These are phyloP conservation scores for Stictocephala bisonia DNA, from an alignment of 2,888 invertebrate genomes.

Conservation along the genomic window DNA sequence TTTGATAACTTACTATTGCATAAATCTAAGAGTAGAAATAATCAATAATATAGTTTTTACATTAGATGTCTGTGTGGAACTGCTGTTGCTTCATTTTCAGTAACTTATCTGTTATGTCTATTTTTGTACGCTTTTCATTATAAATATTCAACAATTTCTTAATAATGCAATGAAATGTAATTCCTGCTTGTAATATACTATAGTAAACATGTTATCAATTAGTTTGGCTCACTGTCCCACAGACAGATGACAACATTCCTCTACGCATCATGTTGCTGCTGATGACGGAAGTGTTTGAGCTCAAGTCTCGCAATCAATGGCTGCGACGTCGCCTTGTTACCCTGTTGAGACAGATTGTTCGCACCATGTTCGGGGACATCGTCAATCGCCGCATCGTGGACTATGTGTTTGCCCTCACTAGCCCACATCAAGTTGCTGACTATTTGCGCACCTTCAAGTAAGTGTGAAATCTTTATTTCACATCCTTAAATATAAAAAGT, in stretches of 20 bases:
- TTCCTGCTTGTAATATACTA: too few species aligned
- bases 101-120: too few species aligned
- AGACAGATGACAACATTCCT: conserved; percentile 82
- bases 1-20: too few species aligned
- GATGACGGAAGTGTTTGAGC: conserved; percentile 88
- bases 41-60: too few species aligned
- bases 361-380: conserved; percentile 84
- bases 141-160: conserved; percentile 1
- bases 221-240: conserved; percentile 60
- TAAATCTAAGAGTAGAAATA: too few species aligned
- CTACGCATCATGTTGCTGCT: conserved; percentile 81
- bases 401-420: conserved; percentile 86
- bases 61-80: too few species aligned
- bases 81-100: too few species aligned
- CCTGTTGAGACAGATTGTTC: conserved; percentile 79
- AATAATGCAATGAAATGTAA: too few species aligned
- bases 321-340: conserved; percentile 80
- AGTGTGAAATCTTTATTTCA: conserved; percentile 62
- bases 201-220: neutral
- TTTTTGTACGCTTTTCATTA: too few species aligned
- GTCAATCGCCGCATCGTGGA: conserved; percentile 90
- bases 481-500: too few species aligned
- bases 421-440: conserved; percentile 88
- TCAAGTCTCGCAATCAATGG: conserved; percentile 85
- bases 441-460: conserved; percentile 88